phyloP scores from a whole-genome alignment of 2,113 vertebrate genomes.

The Calyptommatus sinebrachiatus region DNA sequence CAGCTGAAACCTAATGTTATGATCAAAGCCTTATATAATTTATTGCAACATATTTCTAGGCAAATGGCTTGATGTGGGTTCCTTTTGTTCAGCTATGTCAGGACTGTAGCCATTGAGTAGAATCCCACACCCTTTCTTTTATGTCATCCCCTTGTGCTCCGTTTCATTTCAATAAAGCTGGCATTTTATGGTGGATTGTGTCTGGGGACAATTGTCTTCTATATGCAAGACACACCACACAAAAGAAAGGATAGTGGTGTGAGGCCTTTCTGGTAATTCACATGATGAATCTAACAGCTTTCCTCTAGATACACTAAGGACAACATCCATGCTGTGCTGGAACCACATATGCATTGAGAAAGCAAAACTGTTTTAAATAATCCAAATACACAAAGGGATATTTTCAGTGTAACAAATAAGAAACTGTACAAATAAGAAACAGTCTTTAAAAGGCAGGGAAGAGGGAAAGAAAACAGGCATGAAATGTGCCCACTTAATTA shows the following conservation, averaged over 20 bases:
- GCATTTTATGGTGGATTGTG: not conserved
- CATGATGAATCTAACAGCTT: conserved; percentile 65
- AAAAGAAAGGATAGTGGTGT: conserved; percentile 25
- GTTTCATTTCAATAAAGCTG: not conserved
- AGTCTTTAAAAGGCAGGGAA: conserved; percentile 62
- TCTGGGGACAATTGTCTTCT: conserved; percentile 13
- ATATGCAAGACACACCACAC: conserved; percentile 54
- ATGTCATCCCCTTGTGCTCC: not conserved
- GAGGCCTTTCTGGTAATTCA: conserved; percentile 54
- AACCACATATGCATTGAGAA: conserved; percentile 61
- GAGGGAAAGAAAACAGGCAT: not conserved
- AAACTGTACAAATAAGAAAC: conserved; percentile 72
- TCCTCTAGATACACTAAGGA: conserved; percentile 64
- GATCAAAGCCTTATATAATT: not conserved
- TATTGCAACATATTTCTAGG: not conserved
- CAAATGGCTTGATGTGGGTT: not conserved
- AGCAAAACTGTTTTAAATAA: conserved; percentile 77
- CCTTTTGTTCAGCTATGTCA: not conserved
- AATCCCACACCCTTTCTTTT: not conserved
- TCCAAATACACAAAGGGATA: conserved; percentile 74
- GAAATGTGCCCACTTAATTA: not conserved
- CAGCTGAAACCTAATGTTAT: not conserved
- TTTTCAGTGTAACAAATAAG: conserved; percentile 71
- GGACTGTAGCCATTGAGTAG: not conserved
- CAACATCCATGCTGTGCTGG: conserved; percentile 66